Conservation (phyloP, 2,797 vertebrate species). For the Ispidina lecontei region DNA sequence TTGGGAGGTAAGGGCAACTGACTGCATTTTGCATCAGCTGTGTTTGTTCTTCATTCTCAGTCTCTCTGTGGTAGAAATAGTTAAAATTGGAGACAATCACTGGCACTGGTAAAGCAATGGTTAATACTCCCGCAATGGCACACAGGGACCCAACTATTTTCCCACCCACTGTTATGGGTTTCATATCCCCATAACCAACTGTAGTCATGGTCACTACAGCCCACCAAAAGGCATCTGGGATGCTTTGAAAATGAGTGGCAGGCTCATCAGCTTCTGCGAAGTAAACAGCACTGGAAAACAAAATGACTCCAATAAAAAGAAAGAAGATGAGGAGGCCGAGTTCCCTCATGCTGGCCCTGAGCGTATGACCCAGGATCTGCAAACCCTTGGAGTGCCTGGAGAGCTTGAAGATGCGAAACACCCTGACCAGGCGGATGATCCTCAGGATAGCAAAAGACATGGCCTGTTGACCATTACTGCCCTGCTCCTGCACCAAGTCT, state of each 20-base stretch:
- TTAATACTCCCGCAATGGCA: conserved; percentile 97
- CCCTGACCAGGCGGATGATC: conserved; percentile 95
- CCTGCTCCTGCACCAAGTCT: conserved; percentile 92
- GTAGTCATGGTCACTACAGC: conserved; percentile 99
- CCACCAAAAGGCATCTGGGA: conserved; percentile 99
- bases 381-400: conserved; percentile 97
- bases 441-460: conserved; percentile 99
- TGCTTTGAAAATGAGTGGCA: conserved; percentile 96
- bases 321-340: conserved; percentile 98
- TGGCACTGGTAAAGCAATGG: conserved; percentile 97
- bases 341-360: conserved; percentile 97
- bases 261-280: conserved; percentile 98
- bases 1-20: conserved; percentile 88
- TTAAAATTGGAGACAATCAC: conserved; percentile 99
- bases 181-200: conserved; percentile 99
- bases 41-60: conserved; percentile 94
- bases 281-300: conserved; percentile 98
- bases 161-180: conserved; percentile 97
- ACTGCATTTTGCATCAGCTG: conserved; percentile 87
- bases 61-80: conserved; percentile 99
- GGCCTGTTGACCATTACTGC: conserved; percentile 85
- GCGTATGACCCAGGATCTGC: conserved; percentile 97
- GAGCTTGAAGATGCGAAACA: conserved; percentile 98
- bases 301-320: conserved; percentile 96
- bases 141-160: conserved; percentile 98